phyloP scores from a whole-genome alignment of 1,140 invertebrate genomes.

The Ceratosolen fusciceps region DNA sequence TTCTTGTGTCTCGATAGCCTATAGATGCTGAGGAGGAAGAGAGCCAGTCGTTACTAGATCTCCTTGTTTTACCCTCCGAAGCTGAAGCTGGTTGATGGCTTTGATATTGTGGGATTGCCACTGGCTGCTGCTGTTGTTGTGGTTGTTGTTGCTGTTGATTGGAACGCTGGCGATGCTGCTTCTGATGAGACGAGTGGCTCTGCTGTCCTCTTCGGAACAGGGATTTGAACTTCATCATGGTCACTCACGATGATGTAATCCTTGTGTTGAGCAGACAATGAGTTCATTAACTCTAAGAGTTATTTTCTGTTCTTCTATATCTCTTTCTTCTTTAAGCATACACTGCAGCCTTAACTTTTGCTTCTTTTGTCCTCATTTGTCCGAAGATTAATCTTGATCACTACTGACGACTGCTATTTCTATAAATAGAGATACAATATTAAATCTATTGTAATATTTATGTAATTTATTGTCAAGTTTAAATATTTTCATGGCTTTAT shows the following conservation, averaged over 20 bases:
- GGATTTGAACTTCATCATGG: constrained; percentile 87
- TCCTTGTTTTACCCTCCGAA: constrained; percentile 41
- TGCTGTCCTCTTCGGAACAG: constrained; percentile 81
- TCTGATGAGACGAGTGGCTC: constrained; percentile 66
- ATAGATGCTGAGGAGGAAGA: constrained; percentile 32
- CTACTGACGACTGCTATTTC: constrained; percentile 10
- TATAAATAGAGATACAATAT: constrained; percentile 44
- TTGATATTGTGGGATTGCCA: constrained; percentile 68
- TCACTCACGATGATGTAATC: constrained; percentile 62
- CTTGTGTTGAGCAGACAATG: constrained; percentile 37
- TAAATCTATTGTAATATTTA: constrained; percentile 14
- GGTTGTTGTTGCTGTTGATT: constrained; percentile 71
- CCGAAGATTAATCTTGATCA: constrained; percentile 15
- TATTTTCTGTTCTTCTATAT: constrained; percentile 25
- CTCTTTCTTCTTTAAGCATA: constrained; percentile 3
- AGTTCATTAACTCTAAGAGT: constrained; percentile 48
- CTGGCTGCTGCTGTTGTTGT: constrained; percentile 56
- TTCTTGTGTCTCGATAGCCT: constrained; percentile 33
- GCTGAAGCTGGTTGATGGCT: constrained; percentile 28
- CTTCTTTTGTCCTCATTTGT: constrained; percentile 24
- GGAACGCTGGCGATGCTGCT: constrained; percentile 56
- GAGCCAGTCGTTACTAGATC: constrained; percentile 44
- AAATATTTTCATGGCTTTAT: constrained; percentile 3
- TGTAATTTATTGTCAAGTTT: background rate
- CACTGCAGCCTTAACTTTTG: constrained; percentile 13